phyloP scores from a whole-genome alignment of 92 coral and sea anemone genomes.

The Siderastrea radians region DNA sequence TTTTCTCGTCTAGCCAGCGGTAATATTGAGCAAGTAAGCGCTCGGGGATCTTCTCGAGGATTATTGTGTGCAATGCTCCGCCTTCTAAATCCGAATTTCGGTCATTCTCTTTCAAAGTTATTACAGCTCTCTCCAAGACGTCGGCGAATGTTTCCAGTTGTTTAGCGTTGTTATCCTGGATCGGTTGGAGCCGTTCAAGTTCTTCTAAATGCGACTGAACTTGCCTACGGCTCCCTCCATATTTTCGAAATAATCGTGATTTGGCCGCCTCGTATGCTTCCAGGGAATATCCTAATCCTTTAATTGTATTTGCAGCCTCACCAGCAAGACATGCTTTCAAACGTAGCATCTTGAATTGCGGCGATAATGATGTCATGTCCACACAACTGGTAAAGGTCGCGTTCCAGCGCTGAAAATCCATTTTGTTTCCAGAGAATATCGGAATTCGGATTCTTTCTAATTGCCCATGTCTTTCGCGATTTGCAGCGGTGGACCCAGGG shows the following conservation, averaged over 20 bases:
- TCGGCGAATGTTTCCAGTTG: conserved; percentile 5
- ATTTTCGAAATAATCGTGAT: not conserved
- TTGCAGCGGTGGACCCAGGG: no score
- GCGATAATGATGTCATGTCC: conserved; percentile 48
- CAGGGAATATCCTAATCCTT: conserved; percentile 68
- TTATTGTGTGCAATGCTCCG: conserved; percentile 63
- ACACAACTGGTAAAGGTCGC: conserved; percentile 74
- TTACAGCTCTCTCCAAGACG: conserved; percentile 49
- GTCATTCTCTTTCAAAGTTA: conserved; percentile 57
- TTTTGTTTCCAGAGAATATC: conserved; percentile 59
- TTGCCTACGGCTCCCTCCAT: not conserved
- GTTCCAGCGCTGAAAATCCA: conserved; percentile 60
- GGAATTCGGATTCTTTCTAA: conserved; percentile 5
- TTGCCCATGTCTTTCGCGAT: not conserved
- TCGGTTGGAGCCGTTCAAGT: no score
- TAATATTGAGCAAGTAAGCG: conserved; percentile 54
- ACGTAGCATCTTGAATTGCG: conserved; percentile 81
- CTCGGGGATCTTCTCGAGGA: conserved; percentile 73
- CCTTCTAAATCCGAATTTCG: conserved; percentile 64
- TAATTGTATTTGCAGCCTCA: conserved; percentile 72
- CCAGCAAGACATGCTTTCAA: conserved; percentile 62
- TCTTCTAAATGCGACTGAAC: not conserved
- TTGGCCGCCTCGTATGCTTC: conserved; percentile 61
- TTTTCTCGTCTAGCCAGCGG: no score
- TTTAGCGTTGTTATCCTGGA: not conserved